These are phyloP conservation scores for Hydractinia echinata DNA, from an alignment of 30 jellyfish, hydroid and myxozoan genomes.

Conservation along the genomic window DNA sequence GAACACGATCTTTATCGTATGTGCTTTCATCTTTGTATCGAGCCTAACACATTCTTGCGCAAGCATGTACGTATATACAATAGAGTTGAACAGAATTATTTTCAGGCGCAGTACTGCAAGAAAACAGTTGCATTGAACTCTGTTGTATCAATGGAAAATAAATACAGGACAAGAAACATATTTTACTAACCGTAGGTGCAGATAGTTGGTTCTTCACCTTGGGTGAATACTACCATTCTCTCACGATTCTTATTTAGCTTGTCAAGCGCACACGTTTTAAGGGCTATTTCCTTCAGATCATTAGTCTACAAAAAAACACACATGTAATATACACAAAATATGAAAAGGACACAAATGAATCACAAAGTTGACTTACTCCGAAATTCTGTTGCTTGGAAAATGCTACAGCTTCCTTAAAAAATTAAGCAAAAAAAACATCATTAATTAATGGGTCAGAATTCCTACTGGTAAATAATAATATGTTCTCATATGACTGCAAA, in stretches of 20 bases:
- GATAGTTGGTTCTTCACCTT: slow-evolving; percentile 65
- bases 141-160: neutral
- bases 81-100: no score
- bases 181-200: slow-evolving; percentile 73
- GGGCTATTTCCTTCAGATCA: slow-evolving; percentile 78
- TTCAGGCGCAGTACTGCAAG: no score
- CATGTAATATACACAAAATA: neutral
- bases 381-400: slow-evolving; percentile 71
- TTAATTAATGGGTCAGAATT: no score
- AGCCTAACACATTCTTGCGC: no score
- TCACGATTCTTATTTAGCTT: slow-evolving; percentile 53
- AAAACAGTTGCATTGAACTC: neutral
- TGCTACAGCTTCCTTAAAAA: slow-evolving; percentile 64
- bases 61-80: no score
- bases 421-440: neutral
- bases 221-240: slow-evolving; percentile 81
- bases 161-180: neutral
- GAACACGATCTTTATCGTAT: no score
- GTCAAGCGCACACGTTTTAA: slow-evolving; percentile 53
- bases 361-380: slow-evolving; percentile 31
- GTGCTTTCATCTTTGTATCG: no score
- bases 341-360: neutral
- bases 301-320: slow-evolving; percentile 53
- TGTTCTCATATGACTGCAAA: no score
- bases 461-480: no score